Evolutionary conservation across 1,140 invertebrate genomes (phyloP).

Genomic region (Aradophagus sp.): DNA sequence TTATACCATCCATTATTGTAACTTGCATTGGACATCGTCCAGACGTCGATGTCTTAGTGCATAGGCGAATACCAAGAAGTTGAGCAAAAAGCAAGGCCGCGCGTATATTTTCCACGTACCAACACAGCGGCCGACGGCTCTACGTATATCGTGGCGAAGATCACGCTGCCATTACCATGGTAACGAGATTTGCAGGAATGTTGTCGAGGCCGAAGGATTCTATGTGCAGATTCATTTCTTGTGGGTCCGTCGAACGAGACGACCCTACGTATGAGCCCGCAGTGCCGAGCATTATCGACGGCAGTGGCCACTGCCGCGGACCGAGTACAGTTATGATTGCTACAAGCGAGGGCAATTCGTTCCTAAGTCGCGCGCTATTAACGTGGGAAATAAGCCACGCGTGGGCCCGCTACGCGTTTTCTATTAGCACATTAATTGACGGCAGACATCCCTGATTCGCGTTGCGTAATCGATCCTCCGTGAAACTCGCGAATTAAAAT

Average conservation of each 20-base stretch:
- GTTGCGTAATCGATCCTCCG: conserved; percentile 14
- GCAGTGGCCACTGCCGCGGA: conserved; percentile 13
- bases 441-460: conserved; percentile 1
- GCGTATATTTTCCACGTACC: conserved; percentile 20
- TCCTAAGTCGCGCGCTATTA: conserved; percentile 39
- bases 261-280: conserved; percentile 27
- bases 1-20: conserved; percentile 56
- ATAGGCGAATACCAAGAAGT: conserved; percentile 16
- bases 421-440: conserved; percentile 36
- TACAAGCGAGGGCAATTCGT: conserved; percentile 49
- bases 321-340: conserved; percentile 66
- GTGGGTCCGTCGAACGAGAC: conserved; percentile 31
- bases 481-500: conserved; percentile 10
- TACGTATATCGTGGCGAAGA: conserved; percentile 37
- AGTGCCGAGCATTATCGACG: conserved; percentile 57
- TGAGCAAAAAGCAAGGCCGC: conserved; percentile 12
- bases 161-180: conserved; percentile 50
- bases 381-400: conserved; percentile 62
- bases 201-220: conserved; percentile 37
- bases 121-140: conserved; percentile 5
- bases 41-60: conserved; percentile 34
- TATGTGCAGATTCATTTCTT: conserved; percentile 53
- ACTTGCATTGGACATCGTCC: conserved; percentile 44
- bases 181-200: conserved; percentile 56
- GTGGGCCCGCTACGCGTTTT: conserved; percentile 12